Evolutionary conservation across 2,888 invertebrate species (phyloP).

Genomic region (Parapristionchus giblindavisi): DNA sequence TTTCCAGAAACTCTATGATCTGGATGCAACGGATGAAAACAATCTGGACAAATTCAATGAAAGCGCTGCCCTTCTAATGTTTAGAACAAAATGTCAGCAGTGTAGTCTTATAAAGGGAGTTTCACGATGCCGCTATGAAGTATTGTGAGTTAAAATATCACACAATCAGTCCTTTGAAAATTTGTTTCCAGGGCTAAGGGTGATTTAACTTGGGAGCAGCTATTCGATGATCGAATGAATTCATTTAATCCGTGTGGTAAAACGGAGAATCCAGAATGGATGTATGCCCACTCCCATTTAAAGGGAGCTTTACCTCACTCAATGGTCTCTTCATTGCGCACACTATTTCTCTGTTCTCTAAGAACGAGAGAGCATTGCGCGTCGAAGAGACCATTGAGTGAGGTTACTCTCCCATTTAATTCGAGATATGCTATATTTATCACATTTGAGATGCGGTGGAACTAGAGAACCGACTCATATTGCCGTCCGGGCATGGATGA

Average conservation of each 20-base stretch:
- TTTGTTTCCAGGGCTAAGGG: background rate
- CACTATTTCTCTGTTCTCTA: background rate
- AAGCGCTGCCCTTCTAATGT: background rate
- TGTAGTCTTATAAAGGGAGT: background rate
- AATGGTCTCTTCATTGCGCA: background rate
- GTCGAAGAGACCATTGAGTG: background rate
- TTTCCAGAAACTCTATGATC: background rate
- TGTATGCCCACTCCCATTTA: no score
- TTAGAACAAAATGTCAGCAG: background rate
- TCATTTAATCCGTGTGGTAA: no score
- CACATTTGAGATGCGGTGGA: background rate
- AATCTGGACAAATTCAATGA: background rate
- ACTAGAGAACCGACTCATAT: background rate
- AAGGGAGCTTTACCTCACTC: no score
- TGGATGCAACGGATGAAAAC: background rate
- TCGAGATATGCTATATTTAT: background rate
- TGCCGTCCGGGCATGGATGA: background rate
- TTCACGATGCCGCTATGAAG: background rate
- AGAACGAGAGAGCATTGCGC: background rate
- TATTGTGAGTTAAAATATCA: background rate
- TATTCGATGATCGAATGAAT: no score
- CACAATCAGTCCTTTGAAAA: background rate
- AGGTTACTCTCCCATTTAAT: background rate
- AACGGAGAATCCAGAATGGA: no score
- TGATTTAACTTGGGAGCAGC: no score